Percentiles rank a stretch among this genome's conserved stretches.
Conservation (phyloP, 2,888 invertebrate genomes). For the Patella depressa region DNA sequence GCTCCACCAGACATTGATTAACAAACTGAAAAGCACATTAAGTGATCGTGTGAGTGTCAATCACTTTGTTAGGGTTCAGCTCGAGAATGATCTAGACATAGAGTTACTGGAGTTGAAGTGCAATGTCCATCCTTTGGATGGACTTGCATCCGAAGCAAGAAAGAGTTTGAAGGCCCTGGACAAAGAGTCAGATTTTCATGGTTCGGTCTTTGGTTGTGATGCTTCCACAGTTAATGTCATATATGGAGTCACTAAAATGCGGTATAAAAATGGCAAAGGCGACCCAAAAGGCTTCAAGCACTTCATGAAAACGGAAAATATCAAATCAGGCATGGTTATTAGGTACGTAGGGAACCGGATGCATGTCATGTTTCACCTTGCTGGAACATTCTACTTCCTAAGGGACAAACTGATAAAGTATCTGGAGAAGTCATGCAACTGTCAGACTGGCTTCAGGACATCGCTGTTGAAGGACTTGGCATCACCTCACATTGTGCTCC, state of each 20-base stretch:
- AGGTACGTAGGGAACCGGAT: not conserved
- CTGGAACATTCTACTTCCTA: not conserved
- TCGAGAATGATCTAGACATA: not conserved
- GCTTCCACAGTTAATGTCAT: not conserved
- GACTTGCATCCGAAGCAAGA: not conserved
- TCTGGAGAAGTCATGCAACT: not conserved
- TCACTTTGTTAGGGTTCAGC: conserved; percentile 19
- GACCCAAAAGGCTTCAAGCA: not conserved
- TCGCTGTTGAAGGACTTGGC: not conserved
- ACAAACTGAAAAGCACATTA: not conserved
- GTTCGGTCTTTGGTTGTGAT: not conserved
- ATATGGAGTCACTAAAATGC: not conserved
- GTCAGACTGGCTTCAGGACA: not conserved
- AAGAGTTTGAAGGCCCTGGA: not conserved
- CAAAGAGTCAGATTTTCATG: not conserved
- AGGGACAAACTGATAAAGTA: not conserved
- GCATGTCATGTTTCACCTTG: not conserved
- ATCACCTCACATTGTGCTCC: not conserved
- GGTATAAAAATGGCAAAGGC: not conserved
- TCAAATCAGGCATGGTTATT: not conserved
- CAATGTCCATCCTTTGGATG: conserved; percentile 31
- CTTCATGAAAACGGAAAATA: not conserved
- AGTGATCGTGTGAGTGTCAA: conserved; percentile 32
- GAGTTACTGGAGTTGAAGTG: conserved; percentile 28
- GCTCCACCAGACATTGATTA: not conserved